Evolutionary conservation across 2,888 invertebrate species (phyloP), one percentile per base, ranked within the genome.

Genomic region (Stenurella melanura): DNA sequence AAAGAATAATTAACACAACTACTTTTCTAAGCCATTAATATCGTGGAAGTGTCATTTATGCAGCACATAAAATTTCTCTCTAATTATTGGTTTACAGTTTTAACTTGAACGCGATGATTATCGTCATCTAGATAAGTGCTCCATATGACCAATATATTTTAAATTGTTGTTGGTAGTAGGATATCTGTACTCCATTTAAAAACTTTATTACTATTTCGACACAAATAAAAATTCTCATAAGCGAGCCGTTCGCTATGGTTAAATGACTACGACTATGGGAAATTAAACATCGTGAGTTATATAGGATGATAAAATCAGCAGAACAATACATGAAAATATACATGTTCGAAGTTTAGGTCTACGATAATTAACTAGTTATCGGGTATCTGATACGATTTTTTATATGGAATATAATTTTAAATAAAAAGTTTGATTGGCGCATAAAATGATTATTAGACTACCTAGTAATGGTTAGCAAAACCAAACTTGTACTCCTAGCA

Each of bases 231-330:
- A 76, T 68, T 61, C 72, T 56, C 63, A 69, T 60, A 72, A 67
- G 26, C 17, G 34, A 42, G 26, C 61, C 58, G 60, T 21, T 60
- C 61, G 78, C 69, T 74, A 82, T 83, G 83, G 79, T 83, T 80
- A 82, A 81, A 79, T 81, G 83, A 71, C 78, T 82, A 64, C 80
- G 80, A 77, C 80, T 84, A 80, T 83, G 84, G 83, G 81, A 83
- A 84, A 84, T 83, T 83, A 83, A 83, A 80, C 81, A 61, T 84
- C 84, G 84, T 84, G 84, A 84, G 83, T 82, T 82, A 19, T 80
- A 81, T 81, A 77, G 76, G 71, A 75, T 74, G 84, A 84, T 84
- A 84, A 81, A 79, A 84, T 84, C 84, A 79, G 75, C 54, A 75
- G 79, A 83, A 83, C 81, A 84, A 84, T 84, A 79, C 81, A 78